These are phyloP conservation scores for Triplophysa siluroides DNA, from an alignment of 2,113 vertebrate species.

Conservation along the genomic window DNA sequence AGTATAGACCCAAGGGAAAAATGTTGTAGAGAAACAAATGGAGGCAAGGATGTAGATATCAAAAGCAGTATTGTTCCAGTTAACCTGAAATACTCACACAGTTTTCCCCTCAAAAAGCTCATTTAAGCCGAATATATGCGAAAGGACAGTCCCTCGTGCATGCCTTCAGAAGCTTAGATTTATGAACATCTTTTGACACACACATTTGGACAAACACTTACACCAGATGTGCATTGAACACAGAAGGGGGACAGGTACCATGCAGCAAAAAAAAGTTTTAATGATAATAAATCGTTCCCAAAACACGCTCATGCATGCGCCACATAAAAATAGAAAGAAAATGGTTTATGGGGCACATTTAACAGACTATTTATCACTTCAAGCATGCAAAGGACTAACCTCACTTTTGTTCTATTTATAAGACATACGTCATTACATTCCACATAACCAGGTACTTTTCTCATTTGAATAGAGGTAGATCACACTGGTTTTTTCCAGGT, in stretches of 20 bases:
- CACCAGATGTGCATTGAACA: not conserved
- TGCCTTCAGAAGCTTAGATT: not conserved
- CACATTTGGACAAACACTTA: not conserved
- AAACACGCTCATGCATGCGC: not conserved
- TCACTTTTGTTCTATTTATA: not conserved
- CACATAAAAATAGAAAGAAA: not conserved
- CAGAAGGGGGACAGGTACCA: not conserved
- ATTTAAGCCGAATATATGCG: slow-evolving; percentile 1
- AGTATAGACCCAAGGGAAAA: not conserved
- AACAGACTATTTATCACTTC: not conserved
- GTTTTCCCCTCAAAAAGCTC: not conserved
- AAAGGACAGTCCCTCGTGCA: not conserved
- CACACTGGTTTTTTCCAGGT: not conserved
- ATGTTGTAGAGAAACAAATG: not conserved
- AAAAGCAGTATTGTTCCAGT: not conserved
- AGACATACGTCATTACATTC: not conserved
- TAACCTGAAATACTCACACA: too few species aligned
- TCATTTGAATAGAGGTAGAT: not conserved
- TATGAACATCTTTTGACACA: slow-evolving; percentile 12
- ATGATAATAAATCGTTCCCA: not conserved
- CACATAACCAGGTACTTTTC: slow-evolving; percentile 1
- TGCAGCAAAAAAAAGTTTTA: not conserved
- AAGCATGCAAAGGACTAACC: slow-evolving; percentile 1
- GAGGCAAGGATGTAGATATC: not conserved
- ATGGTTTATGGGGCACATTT: not conserved